Base-by-base conservation (phyloP, 2,888 invertebrate genomes). In the Dicyrtoma fusca region DNA sequence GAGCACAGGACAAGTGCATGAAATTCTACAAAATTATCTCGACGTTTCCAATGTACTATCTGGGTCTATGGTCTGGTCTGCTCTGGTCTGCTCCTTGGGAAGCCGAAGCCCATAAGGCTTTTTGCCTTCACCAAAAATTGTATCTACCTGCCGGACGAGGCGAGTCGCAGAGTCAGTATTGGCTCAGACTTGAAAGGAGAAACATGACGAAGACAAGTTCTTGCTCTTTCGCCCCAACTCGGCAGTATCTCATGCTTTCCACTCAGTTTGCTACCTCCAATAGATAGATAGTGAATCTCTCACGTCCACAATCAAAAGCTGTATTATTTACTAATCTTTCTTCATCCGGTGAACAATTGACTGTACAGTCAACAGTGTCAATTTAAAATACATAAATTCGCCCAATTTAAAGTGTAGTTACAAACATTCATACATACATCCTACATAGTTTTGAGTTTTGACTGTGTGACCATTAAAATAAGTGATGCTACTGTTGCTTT, bases 131-230 rank as follows among this genome's bases (percentile, higher is more conserved):
- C 21, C 19, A 57, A 57, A 26, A 23, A n/a, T 57, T 57, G 21
- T 34, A 34, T 34, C 34, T 57, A n/a, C 57, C 26, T 25, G 25
- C 57, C 57, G 57, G 42, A 34, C 45, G 34, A 34, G 34, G 8
- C 34, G 34, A 34, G n/a, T n/a, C n/a, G n/a, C n/a, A n/a, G 59
- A 61, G 51, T 74, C 71, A 74, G 74, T 74, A 57, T 59, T 74
- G 63, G 64, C 55, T 64, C 47, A 71, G 74, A 68, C 71, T 68
- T 74, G 61, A 57, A 64, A 74, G 74, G 63, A 74, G 74, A 63
- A 74, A 71, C 71, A 74, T 74, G 74, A 63, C 57, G 57, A 57
- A 57, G 21, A 26, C 21, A 23, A 26, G 25, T 57, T 57, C 57
- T 57, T 25, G 57, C 62, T 63, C 62, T 62, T 62, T 21, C 70